Percentiles rank a stretch among this genome's conserved stretches.
These are phyloP conservation scores for Cheilosia vulpina DNA, from an alignment of 2,888 invertebrate genomes.

Conservation along the genomic window DNA sequence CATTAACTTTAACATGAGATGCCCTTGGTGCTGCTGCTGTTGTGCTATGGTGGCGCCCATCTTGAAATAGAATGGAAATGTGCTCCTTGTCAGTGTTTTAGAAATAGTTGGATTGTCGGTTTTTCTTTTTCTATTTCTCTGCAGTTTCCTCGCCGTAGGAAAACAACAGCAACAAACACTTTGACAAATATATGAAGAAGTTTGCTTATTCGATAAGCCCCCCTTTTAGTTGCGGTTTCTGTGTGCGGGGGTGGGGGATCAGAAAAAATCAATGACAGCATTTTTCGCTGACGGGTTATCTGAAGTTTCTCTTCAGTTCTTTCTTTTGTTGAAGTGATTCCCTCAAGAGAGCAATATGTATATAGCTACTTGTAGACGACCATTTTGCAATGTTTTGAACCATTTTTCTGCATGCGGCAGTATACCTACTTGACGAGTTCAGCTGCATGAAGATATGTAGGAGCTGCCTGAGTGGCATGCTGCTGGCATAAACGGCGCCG, in stretches of 20 bases:
- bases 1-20: conserved; percentile 55
- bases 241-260: background rate
- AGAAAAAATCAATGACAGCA: conserved; percentile 10
- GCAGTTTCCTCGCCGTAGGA: conserved; percentile 12
- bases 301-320: conserved; percentile 5
- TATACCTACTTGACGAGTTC: background rate
- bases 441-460: background rate
- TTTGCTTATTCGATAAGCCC: conserved; percentile 59
- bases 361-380: conserved; percentile 2
- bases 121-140: conserved; percentile 13
- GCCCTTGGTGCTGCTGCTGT: conserved; percentile 10
- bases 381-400: background rate
- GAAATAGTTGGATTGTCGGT: conserved; percentile 15
- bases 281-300: conserved; percentile 23
- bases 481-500: background rate
- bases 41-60: background rate
- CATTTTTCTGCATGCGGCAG: conserved; percentile 6
- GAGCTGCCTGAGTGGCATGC: background rate
- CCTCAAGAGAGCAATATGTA: background rate
- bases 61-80: conserved; percentile 47
- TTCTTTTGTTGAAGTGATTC: background rate
- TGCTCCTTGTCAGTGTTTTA: conserved; percentile 49
- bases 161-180: conserved; percentile 49
- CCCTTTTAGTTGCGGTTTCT: background rate
- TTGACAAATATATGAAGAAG: conserved; percentile 47